phyloP scores from a whole-genome alignment of 2,797 vertebrate genomes.

The Rhabdomys pumilio region DNA sequence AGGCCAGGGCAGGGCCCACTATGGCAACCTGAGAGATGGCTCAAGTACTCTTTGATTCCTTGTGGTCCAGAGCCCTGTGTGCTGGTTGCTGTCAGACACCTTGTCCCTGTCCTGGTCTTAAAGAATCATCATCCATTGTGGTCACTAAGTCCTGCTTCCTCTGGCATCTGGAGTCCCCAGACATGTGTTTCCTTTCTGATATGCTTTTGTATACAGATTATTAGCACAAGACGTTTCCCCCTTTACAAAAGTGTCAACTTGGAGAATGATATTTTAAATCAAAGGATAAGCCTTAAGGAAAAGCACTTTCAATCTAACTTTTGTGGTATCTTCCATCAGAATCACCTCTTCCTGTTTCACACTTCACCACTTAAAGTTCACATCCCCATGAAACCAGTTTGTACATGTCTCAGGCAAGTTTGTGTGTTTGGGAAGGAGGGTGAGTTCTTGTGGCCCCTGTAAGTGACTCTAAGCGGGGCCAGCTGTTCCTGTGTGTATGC shows the following conservation, averaged over 20 bases:
- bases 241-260: neutral
- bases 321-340: neutral
- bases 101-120: neutral
- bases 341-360: neutral
- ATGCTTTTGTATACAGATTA: fast-evolving
- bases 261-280: neutral
- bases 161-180: too few relatives aligned
- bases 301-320: neutral
- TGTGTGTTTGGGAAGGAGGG: neutral
- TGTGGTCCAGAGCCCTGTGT: neutral
- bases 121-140: neutral
- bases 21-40: neutral
- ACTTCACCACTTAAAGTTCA: neutral
- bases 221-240: neutral
- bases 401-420: too few relatives aligned
- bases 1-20: neutral
- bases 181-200: neutral
- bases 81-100: neutral
- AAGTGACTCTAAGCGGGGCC: neutral
- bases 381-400: neutral
- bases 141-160: neutral
- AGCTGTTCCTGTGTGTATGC: too few relatives aligned
- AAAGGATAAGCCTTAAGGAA: neutral
- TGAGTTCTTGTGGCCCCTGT: neutral
- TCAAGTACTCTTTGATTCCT: fast-evolving